Evolutionary conservation across 2,888 invertebrate genomes (phyloP).

Genomic region (Drosophila nigricruria): DNA sequence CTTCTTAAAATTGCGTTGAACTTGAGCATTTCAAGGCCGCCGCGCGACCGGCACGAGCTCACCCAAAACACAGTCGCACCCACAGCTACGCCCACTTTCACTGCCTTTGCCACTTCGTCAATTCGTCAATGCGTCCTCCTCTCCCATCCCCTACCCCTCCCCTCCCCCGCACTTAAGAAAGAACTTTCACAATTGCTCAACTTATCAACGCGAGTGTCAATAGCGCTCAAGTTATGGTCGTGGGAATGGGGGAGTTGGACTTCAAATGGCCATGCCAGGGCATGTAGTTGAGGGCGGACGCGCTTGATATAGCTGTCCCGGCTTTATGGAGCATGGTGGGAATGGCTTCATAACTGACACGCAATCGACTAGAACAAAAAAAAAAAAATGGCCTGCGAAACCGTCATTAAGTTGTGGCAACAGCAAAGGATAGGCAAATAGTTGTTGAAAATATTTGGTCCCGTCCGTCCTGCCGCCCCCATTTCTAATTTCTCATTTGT

Average conservation of each 20-base stretch:
- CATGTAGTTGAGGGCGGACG: background rate
- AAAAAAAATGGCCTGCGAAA: slow-evolving; percentile 29
- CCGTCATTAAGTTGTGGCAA: slow-evolving; percentile 22
- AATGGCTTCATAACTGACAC: slow-evolving; percentile 63
- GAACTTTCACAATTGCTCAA: slow-evolving; percentile 55
- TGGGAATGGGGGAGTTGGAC: slow-evolving; percentile 8
- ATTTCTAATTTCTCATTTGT: background rate
- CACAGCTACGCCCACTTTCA: background rate
- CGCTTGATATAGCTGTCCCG: background rate
- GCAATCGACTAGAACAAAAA: slow-evolving; percentile 52
- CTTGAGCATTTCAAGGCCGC: slow-evolving; percentile 16
- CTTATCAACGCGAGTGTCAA: slow-evolving; percentile 68
- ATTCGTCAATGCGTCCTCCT: background rate
- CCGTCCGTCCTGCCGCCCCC: background rate
- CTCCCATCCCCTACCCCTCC: no score
- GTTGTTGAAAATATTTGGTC: slow-evolving; percentile 29
- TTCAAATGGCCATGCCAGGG: background rate
- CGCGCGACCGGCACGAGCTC: background rate
- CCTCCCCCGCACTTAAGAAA: slow-evolving; percentile 3
- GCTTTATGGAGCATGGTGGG: slow-evolving; percentile 3
- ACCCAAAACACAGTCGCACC: background rate
- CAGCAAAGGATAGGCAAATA: slow-evolving; percentile 17
- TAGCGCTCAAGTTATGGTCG: slow-evolving; percentile 42
- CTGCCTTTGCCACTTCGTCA: background rate
- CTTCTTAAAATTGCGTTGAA: slow-evolving; percentile 5